These are phyloP conservation scores for Meloidogyne chitwoodi DNA, from an alignment of 1,140 invertebrate genomes.

Conservation along the genomic window DNA sequence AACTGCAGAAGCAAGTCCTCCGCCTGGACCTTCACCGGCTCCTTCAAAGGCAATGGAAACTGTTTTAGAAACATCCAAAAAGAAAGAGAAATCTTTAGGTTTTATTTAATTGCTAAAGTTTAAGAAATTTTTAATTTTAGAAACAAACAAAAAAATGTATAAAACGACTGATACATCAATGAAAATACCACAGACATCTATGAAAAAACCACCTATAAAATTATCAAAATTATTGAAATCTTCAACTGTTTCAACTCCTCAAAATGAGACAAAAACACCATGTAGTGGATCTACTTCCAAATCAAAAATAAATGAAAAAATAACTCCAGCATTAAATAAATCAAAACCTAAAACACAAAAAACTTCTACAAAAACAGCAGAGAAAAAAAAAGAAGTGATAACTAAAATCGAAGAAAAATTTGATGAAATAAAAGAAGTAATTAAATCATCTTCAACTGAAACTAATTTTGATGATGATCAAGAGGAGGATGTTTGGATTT, in stretches of 20 bases:
- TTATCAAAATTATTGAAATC: background rate
- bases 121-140: background rate
- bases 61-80: background rate
- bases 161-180: background rate
- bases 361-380: background rate
- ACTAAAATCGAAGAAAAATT: conserved; percentile 2
- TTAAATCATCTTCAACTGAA: background rate
- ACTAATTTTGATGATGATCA: background rate
- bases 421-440: background rate
- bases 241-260: background rate
- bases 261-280: background rate
- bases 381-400: background rate
- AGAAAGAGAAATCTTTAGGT: background rate
- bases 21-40: background rate
- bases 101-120: background rate
- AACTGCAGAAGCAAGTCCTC: background rate
- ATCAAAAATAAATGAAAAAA: background rate
- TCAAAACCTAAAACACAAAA: background rate
- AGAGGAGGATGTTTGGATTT: conserved; percentile 44
- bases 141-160: background rate
- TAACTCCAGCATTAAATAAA: background rate
- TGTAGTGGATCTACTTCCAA: background rate
- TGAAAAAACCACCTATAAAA: background rate
- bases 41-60: background rate
- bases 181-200: background rate